Percentiles rank a stretch among this genome's conserved stretches.
Conservation (phyloP, 2,888 invertebrate species). For the Tyria jacobaeae region DNA sequence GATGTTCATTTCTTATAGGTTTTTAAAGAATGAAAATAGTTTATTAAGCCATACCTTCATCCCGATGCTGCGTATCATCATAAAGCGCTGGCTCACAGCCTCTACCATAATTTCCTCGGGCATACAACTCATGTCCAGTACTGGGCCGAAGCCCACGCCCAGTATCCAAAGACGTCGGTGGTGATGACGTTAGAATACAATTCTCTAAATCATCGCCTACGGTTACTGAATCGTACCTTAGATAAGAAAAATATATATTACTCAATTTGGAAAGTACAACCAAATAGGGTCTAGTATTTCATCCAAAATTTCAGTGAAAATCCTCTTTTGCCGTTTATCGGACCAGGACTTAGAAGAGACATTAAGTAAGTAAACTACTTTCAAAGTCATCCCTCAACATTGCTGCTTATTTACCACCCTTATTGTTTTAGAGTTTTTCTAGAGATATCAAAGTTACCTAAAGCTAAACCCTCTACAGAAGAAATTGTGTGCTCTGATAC, state of each 20-base stretch:
- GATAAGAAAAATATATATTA: slow-evolving; percentile 24
- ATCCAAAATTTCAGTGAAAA: no score
- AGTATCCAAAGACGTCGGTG: slow-evolving; percentile 64
- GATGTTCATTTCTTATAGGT: no score
- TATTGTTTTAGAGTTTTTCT: no score
- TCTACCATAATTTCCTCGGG: slow-evolving; percentile 93
- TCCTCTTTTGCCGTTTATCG: no score
- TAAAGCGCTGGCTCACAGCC: slow-evolving; percentile 91
- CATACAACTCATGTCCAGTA: slow-evolving; percentile 91
- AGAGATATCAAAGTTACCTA: slow-evolving; percentile 9
- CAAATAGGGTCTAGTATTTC: neutral
- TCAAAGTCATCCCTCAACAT: no score
- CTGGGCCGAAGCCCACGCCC: slow-evolving; percentile 87
- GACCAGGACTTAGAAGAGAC: no score
- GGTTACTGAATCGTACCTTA: slow-evolving; percentile 89
- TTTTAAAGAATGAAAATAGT: no score
- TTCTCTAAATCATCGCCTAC: slow-evolving; percentile 90
- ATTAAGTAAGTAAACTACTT: no score
- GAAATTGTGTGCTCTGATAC: slow-evolving; percentile 90
- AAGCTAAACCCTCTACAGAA: slow-evolving; percentile 92
- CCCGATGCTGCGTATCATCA: slow-evolving; percentile 66
- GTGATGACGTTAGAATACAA: slow-evolving; percentile 92
- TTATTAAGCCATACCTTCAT: slow-evolving; percentile 67
- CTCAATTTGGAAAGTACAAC: neutral
- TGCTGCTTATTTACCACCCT: no score